phyloP scores from a whole-genome alignment of 2,113 vertebrate genomes.

The Saguinus imperator region DNA sequence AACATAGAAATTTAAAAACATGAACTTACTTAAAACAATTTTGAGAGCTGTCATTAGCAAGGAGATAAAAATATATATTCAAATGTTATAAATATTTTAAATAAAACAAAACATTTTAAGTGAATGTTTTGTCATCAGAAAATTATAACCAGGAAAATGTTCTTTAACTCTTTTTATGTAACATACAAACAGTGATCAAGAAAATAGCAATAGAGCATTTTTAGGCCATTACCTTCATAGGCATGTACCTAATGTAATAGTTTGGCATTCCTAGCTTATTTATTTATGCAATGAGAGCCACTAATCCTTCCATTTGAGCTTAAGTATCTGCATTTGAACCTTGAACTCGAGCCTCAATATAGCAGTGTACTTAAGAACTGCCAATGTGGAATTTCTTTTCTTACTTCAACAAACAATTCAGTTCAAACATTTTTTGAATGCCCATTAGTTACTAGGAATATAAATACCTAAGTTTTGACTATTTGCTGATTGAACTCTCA shows the following conservation, averaged over 20 bases:
- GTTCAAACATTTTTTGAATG: constrained; percentile 63
- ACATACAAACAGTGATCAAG: neutral
- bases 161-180: neutral
- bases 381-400: constrained; percentile 43
- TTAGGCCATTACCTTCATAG: neutral
- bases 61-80: neutral
- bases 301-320: constrained; percentile 14
- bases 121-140: neutral
- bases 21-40: neutral
- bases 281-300: constrained; percentile 29
- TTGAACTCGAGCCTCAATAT: neutral
- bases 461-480: constrained; percentile 29
- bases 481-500: constrained; percentile 57
- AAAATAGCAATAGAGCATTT: neutral
- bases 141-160: neutral
- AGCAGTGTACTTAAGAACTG: neutral
- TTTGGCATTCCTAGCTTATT: constrained; percentile 25
- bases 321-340: constrained; percentile 24
- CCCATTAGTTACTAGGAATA: neutral
- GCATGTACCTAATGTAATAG: neutral
- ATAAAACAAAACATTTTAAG: neutral
- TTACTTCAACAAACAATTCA: constrained; percentile 46
- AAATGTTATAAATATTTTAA: neutral
- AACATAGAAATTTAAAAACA: neutral
- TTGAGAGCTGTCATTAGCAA: neutral